Evolutionary conservation across 2,113 vertebrate genomes (phyloP).

Genomic region (Scortum barcoo): DNA sequence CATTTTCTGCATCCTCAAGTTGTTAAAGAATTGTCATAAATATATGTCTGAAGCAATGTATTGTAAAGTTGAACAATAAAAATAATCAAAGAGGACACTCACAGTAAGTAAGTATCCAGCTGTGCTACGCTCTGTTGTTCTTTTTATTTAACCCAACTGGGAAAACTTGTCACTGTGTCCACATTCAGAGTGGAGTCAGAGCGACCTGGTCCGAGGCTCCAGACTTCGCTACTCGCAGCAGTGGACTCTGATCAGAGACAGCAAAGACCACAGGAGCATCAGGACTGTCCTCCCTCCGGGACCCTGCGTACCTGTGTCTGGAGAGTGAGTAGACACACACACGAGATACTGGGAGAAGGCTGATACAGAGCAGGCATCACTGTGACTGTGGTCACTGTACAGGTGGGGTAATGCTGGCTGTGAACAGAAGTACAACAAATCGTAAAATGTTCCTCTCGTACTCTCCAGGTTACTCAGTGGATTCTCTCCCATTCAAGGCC

Average conservation of each 20-base stretch:
- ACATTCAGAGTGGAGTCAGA: slow-evolving; percentile 82
- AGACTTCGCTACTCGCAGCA: slow-evolving; percentile 72
- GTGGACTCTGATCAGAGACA: slow-evolving; percentile 77
- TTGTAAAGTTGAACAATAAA: not conserved
- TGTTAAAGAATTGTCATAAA: not conserved
- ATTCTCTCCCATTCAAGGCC: slow-evolving; percentile 65
- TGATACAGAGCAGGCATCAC: not conserved
- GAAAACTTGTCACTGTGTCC: not conserved
- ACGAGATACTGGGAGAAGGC: not conserved
- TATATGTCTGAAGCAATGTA: not conserved
- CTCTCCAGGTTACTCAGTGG: slow-evolving; percentile 74
- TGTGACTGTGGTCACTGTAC: not conserved
- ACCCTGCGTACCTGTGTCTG: slow-evolving; percentile 68
- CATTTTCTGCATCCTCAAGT: not conserved
- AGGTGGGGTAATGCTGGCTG: not conserved
- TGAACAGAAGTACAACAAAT: too few relatives aligned
- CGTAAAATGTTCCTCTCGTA: not conserved
- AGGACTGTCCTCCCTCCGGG: slow-evolving; percentile 67
- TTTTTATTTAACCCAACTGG: not conserved
- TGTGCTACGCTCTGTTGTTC: not conserved
- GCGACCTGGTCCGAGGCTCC: slow-evolving; percentile 71
- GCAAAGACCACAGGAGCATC: slow-evolving; percentile 61
- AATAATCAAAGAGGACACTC: not conserved
- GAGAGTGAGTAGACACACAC: slow-evolving; percentile 76
- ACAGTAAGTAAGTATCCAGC: not conserved